phyloP scores from a whole-genome alignment of 2,797 vertebrate genomes.

The Pangasius mekongensis region DNA sequence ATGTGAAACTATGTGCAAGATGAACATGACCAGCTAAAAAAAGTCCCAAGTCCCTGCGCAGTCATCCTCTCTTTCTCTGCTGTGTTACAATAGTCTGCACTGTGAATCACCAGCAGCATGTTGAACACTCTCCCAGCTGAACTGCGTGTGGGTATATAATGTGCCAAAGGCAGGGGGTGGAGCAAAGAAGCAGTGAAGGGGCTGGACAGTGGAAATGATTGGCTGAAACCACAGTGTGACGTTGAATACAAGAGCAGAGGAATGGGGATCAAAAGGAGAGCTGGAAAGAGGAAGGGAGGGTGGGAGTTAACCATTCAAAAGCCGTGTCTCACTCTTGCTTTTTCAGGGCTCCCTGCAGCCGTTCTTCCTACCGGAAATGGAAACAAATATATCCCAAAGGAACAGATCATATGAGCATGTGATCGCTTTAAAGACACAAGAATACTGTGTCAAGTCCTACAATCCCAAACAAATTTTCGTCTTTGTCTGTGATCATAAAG shows the following conservation, averaged over 20 bases:
- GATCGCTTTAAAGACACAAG: slow-evolving; percentile 24
- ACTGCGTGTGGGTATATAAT: slow-evolving; percentile 72
- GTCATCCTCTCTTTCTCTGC: slow-evolving; percentile 64
- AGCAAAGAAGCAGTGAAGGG: slow-evolving; percentile 61
- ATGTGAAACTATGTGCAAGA: slow-evolving; percentile 13
- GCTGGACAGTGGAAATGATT: slow-evolving; percentile 64
- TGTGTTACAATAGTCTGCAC: slow-evolving; percentile 64
- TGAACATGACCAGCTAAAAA: slow-evolving; percentile 39
- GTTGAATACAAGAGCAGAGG: slow-evolving; percentile 67
- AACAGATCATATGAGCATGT: background rate
- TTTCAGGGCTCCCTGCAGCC: background rate
- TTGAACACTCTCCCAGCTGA: slow-evolving; percentile 71
- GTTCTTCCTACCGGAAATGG: slow-evolving; percentile 29
- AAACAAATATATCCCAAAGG: background rate
- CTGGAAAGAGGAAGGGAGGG: slow-evolving; percentile 71
- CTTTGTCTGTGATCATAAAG: background rate
- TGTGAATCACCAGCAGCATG: slow-evolving; percentile 71
- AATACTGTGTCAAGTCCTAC: slow-evolving; percentile 3
- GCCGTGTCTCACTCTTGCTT: slow-evolving; percentile 57
- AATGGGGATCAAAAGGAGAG: slow-evolving; percentile 64
- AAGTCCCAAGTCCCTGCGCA: slow-evolving; percentile 65
- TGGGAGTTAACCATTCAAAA: slow-evolving; percentile 64
- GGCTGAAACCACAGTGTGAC: slow-evolving; percentile 66
- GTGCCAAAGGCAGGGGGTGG: slow-evolving; percentile 65
- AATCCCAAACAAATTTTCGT: slow-evolving; percentile 37